Evolutionary conservation across 2,113 vertebrate species (phyloP), one percentile per base, ranked within the genome.

Genomic region (Callorhinus ursinus): DNA sequence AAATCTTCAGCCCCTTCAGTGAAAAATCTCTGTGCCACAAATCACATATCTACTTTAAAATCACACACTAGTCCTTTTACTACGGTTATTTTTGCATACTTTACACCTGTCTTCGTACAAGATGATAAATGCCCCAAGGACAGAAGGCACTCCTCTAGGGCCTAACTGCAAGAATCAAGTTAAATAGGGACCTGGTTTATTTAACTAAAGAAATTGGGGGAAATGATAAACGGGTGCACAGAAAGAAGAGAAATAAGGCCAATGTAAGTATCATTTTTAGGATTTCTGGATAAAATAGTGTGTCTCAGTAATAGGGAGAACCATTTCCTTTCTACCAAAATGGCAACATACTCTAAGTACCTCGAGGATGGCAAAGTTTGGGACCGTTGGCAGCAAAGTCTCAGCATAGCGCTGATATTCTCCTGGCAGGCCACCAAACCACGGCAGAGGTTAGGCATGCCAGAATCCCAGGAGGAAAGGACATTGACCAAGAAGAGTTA

Each of bases 41-140:
- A 79, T 11, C 21, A 1, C 7, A 63, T 51, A 21, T 63, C n/a
- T 80, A 26, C 33, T 86, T 42, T 84, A 55, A 80, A 81, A n/a
- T 51, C 63, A 92, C 28, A 77, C 3, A 49, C 55, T 74, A 74
- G 63, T 88, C 15, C 7, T 96, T 51, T 77, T 55, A 89, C 80
- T 92, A 49, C 2, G 42, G 28, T 87, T 65, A 57, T 91, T 80
- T 97, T 95, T 65, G 53, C 71, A 65, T 61, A 10, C 91, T 85
- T 82, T 86, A n/a, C 39, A 88, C 10, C 57, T 24, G 1, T 79
- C 46, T 92, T 84, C 31, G 18, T 93, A 61, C 6, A 92, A 61
- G 51, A 91, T 63, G 55, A 61, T 79, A 87, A 83, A 76, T 22
- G 4, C 7, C 10, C 18, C 57, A 77, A 74, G 49, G 13, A 59